phyloP scores from a whole-genome alignment of 23 tunicate species.

The Ascidia mentula region DNA sequence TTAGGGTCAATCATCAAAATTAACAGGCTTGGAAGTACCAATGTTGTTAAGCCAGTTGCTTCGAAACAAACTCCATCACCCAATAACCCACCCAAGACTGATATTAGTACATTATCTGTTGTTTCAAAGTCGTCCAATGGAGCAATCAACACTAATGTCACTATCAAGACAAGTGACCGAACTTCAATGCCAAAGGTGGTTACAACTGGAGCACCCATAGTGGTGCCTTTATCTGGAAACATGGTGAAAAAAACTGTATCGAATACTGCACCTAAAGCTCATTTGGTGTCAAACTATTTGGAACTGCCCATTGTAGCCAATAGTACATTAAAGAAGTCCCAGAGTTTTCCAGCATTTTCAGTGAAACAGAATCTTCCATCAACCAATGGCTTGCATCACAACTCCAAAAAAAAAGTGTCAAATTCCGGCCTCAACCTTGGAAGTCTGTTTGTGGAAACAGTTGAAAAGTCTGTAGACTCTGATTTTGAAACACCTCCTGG shows the following conservation, averaged over 20 bases:
- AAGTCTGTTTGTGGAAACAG: slow-evolving; percentile 65
- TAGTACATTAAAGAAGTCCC: background rate
- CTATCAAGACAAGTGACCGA: background rate
- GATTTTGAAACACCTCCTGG: slow-evolving; percentile 32
- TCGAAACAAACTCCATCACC: background rate
- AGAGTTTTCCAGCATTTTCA: background rate
- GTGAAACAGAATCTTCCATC: background rate
- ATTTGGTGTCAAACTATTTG: background rate
- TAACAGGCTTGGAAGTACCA: slow-evolving; percentile 19
- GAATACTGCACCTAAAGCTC: background rate
- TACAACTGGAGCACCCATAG: slow-evolving; percentile 18
- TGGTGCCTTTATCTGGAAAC: slow-evolving; percentile 6
- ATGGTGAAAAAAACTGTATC: too few relatives aligned
- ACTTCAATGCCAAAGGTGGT: slow-evolving; percentile 4
- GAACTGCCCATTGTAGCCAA: background rate
- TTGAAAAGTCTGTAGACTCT: slow-evolving; percentile 55
- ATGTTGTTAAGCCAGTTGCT: slow-evolving; percentile 3
- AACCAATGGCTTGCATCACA: background rate
- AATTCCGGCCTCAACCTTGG: slow-evolving; percentile 35
- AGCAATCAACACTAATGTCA: background rate
- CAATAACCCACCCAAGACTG: background rate
- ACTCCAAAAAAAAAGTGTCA: background rate
- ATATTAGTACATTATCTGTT: background rate
- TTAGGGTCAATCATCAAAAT: slow-evolving; percentile 43
- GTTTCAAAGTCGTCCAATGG: background rate